Percentiles rank a stretch among this genome's conserved stretches.
These are phyloP conservation scores for Bucco capensis DNA, from an alignment of 2,113 vertebrate genomes.

Conservation along the genomic window DNA sequence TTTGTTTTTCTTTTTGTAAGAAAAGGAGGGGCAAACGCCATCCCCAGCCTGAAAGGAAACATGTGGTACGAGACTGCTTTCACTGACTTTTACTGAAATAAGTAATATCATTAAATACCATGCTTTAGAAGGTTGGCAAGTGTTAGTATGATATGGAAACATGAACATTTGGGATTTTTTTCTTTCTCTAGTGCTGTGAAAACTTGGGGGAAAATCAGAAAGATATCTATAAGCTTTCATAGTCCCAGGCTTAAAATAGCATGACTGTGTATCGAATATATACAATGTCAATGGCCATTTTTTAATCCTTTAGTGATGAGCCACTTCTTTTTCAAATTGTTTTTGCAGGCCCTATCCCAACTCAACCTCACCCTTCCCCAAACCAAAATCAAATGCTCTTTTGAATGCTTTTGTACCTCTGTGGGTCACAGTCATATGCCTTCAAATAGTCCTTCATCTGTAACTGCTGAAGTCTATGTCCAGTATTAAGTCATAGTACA, in stretches of 20 bases:
- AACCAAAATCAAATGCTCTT: background rate
- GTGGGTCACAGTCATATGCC: background rate
- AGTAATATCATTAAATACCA: background rate
- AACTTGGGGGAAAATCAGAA: background rate
- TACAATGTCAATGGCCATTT: background rate
- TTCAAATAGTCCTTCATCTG: slow-evolving; percentile 7
- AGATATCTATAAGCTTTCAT: rapidly evolving
- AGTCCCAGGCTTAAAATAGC: background rate
- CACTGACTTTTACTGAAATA: background rate
- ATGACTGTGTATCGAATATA: background rate
- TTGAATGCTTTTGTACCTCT: background rate
- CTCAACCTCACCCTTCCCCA: background rate
- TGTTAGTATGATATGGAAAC: background rate
- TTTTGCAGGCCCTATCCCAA: background rate
- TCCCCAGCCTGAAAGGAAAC: background rate
- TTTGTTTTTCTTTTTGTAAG: background rate
- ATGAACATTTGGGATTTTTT: background rate
- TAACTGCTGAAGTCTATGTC: background rate
- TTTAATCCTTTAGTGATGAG: background rate
- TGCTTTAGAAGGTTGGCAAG: background rate
- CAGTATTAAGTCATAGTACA: background rate
- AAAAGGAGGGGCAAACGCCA: background rate
- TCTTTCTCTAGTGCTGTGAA: background rate
- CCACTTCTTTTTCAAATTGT: background rate
- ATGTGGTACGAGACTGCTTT: background rate